Base-by-base conservation (phyloP, 1,140 invertebrate genomes). In the Halictus rubicundus region DNA sequence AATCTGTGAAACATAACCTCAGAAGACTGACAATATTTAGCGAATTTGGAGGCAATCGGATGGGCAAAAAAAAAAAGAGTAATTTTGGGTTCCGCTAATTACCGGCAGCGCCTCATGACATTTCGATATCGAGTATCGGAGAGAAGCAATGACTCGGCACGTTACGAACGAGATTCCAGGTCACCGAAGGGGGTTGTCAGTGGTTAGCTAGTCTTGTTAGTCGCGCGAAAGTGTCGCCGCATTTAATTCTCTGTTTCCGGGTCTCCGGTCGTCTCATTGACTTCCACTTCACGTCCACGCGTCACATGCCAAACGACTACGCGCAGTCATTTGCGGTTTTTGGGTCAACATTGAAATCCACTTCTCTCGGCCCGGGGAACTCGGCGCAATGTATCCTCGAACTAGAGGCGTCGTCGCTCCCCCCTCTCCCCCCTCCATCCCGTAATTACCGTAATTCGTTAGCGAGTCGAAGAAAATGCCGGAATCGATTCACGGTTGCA, bases 271-370 rank as follows among this genome's bases (percentile, higher is more conserved):
- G 21, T 70, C 69, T 69, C 74, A 61, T 70, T 21, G 42, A 61
- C 23, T 54, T 60, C 37, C 25, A 32, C 54, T 74, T 65, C 39
- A 49, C 39, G 32, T 75, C 32, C 32, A 42, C 72, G 39, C 72
- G 39, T 49, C 74, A 46, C 74, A 60, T 42, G 59, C 25, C 21
- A 32, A 52, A 46, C 32, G 68, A 54, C 54, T 46, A 37, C 39
- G 54, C 65, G 54, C 59, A 71, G 68, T 64, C 76, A 71, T 78
- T 71, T 32, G 68, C 32, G 76, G 66, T 72, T 78, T 78, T 78
- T 78, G 60, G 69, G 77, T 78, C 77, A 78, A 78, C 69, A 78
- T 46, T 65, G 77, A 73, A 78, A 78, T 71, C 68, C 69, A 78
- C 77, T 78, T 65, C 61, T 65, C 61, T 64, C 77, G n/a, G n/a